These are phyloP conservation scores for Lypha dubia DNA, from an alignment of 2,888 invertebrate species.

Conservation along the genomic window DNA sequence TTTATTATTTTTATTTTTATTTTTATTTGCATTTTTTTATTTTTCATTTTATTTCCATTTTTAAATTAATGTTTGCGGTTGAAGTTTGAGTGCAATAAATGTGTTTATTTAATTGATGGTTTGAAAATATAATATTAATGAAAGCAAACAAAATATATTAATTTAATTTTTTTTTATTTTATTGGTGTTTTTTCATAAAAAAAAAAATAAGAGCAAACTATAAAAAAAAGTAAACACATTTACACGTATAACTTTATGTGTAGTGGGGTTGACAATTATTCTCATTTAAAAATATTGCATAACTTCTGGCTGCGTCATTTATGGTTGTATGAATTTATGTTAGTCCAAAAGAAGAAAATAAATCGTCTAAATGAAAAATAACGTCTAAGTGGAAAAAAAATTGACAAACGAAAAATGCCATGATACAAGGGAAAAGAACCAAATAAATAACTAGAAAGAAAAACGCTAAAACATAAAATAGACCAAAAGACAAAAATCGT, in stretches of 20 bases:
- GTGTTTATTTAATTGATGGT: slow-evolving; percentile 64
- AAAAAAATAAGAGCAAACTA: neutral
- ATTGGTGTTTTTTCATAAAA: neutral
- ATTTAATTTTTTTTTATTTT: neutral
- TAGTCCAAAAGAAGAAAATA: neutral
- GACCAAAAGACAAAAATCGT: no score
- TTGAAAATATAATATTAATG: slow-evolving; percentile 49
- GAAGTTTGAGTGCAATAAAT: slow-evolving; percentile 40
- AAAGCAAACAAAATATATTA: slow-evolving; percentile 21
- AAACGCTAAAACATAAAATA: no score
- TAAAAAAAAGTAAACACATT: neutral
- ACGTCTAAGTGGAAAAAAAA: no score
- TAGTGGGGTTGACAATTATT: slow-evolving; percentile 1
- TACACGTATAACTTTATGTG: neutral
- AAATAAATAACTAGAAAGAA: no score
- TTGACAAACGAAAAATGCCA: no score
- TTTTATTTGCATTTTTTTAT: slow-evolving; percentile 13
- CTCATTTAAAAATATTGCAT: slow-evolving; percentile 3
- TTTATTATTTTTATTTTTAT: slow-evolving; percentile 27
- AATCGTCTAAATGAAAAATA: neutral
- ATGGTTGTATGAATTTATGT: neutral
- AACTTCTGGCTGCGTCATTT: slow-evolving; percentile 26
- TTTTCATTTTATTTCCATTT: slow-evolving; percentile 27
- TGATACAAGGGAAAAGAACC: no score
- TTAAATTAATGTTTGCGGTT: slow-evolving; percentile 67